Evolutionary conservation across 2,888 invertebrate species (phyloP).

Genomic region (Rotaria sp.): DNA sequence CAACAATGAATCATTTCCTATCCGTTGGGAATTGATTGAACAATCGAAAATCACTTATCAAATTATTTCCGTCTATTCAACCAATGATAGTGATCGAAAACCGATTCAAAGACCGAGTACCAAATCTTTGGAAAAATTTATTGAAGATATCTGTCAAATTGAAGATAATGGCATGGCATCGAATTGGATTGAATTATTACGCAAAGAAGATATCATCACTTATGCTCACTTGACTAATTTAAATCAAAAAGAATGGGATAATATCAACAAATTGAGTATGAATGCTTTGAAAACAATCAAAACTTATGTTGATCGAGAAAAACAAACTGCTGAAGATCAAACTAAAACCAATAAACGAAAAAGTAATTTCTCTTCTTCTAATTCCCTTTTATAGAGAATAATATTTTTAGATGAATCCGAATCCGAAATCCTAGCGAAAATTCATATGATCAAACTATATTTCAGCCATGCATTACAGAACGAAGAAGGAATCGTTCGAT

Average conservation of each 20-base stretch:
- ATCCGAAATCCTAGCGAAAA: background rate
- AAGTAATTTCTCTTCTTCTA: no score
- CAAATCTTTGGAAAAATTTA: background rate
- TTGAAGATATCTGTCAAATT: background rate
- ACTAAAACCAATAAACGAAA: background rate
- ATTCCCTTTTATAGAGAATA: no score
- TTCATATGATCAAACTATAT: constrained; percentile 12
- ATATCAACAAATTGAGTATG: no score
- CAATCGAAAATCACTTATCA: no score
- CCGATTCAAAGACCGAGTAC: no score
- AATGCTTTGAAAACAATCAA: no score
- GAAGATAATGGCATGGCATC: background rate
- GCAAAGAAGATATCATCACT: background rate
- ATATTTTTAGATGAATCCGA: no score
- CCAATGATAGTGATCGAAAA: no score
- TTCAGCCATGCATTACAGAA: background rate
- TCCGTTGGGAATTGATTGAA: no score
- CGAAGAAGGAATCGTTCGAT: background rate
- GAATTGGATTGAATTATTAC: background rate
- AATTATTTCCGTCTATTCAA: no score
- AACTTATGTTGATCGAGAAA: no score
- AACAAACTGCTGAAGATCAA: background rate
- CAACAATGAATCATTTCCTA: no score
- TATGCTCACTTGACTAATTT: background rate
- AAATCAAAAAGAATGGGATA: constrained; percentile 20